A percentile compares a stretch with the other conserved stretches of the same genome.
These are phyloP conservation scores for Ctena decussata DNA, from an alignment of 2,888 invertebrate species.

Conservation along the genomic window DNA sequence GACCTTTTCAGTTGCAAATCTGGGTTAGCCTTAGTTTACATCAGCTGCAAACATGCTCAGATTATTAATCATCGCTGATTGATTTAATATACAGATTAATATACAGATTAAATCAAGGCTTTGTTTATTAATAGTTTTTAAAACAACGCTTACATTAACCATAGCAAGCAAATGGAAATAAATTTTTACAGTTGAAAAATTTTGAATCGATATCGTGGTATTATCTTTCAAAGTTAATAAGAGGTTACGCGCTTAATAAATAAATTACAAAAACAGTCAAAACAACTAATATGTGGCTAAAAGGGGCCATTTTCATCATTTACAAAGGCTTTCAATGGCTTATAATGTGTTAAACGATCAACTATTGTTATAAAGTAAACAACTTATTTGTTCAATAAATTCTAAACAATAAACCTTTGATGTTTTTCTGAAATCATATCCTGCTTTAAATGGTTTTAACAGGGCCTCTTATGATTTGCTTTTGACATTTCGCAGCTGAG, in stretches of 20 bases:
- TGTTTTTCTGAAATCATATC: constrained; percentile 55
- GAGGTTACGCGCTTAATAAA: constrained; percentile 22
- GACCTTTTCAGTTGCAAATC: too few relatives aligned
- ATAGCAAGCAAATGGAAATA: background rate
- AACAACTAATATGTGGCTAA: constrained; percentile 45
- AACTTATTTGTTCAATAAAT: constrained; percentile 61
- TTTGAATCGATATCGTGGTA: background rate
- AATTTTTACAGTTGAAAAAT: background rate
- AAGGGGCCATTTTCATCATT: constrained; percentile 40
- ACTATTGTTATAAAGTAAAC: constrained; percentile 53
- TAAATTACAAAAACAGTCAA: constrained; percentile 34
- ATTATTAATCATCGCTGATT: background rate
- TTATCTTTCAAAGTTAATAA: constrained; percentile 9
- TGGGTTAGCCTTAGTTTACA: too few relatives aligned
- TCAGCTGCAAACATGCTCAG: too few relatives aligned
- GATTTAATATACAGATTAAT: too few relatives aligned
- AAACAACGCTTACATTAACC: constrained; percentile 8
- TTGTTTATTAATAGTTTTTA: background rate
- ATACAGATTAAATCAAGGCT: background rate
- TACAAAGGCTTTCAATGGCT: constrained; percentile 39
- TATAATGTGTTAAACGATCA: constrained; percentile 57
- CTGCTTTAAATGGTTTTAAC: constrained; percentile 50
- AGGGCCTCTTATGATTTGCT: background rate
- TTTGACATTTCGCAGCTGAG: background rate
- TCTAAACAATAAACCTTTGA: constrained; percentile 42